Conservation (phyloP, 1,140 invertebrate genomes). For the Thaumatotibia leucotreta region DNA sequence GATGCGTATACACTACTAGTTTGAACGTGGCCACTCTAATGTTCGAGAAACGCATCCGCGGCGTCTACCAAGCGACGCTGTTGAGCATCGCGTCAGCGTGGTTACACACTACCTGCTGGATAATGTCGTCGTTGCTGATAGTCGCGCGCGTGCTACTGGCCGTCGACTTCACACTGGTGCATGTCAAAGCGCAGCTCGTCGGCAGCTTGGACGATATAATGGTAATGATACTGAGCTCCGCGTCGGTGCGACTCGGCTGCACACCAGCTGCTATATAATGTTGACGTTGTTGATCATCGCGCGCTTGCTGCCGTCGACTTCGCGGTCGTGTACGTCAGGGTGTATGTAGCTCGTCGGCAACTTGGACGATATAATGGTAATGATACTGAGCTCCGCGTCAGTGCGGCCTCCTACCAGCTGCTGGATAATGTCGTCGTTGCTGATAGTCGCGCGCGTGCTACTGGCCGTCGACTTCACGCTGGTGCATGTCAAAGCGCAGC, state of each 20-base stretch:
- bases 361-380: conserved; percentile 53
- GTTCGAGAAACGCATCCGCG: conserved; percentile 57
- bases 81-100: conserved; percentile 60
- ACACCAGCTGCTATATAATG: conserved; percentile 60
- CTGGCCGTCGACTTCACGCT: conserved; percentile 66
- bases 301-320: conserved; percentile 63
- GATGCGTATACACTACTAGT: conserved; percentile 55
- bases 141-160: conserved; percentile 47
- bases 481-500: conserved; percentile 48
- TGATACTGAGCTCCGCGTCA: conserved; percentile 45
- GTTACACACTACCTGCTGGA: conserved; percentile 67
- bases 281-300: conserved; percentile 45
- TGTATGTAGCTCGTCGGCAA: conserved; percentile 47
- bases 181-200: conserved; percentile 45
- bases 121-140: conserved; percentile 47
- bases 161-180: conserved; percentile 66
- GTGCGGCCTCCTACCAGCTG: conserved; percentile 65
- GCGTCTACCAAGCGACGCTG: conserved; percentile 55
- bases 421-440: conserved; percentile 53
- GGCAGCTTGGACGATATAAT: conserved; percentile 56
- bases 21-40: conserved; percentile 55
- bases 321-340: conserved; percentile 54
- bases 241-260: too few relatives aligned
- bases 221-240: conserved; percentile 30
- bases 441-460: conserved; percentile 47